phyloP scores from a whole-genome alignment of 2,113 vertebrate genomes.

The Cettia cetti region DNA sequence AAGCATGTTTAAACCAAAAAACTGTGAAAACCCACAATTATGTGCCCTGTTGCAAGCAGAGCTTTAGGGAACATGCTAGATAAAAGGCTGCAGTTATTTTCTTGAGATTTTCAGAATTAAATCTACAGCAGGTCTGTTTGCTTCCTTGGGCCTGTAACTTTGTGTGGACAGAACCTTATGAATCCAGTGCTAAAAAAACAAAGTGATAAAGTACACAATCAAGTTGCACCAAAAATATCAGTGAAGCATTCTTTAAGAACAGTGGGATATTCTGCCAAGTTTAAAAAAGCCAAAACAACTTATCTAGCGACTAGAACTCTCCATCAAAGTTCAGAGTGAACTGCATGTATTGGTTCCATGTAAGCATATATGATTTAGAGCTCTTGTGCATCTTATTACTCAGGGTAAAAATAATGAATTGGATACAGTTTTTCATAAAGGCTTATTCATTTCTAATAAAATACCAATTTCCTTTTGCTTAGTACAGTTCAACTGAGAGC shows the following conservation, averaged over 20 bases:
- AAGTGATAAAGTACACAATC: not conserved
- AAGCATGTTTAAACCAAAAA: not conserved
- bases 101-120: not conserved
- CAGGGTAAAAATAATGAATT: not conserved
- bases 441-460: conserved; percentile 35
- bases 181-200: not conserved
- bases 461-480: conserved; percentile 33
- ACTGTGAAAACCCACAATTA: not conserved
- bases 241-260: not conserved
- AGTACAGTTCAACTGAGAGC: conserved; percentile 19
- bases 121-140: not conserved
- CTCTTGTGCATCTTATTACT: not conserved
- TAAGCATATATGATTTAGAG: not conserved
- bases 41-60: not conserved
- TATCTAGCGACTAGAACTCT: not conserved
- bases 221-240: not conserved
- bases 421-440: conserved; percentile 13
- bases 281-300: not conserved
- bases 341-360: not conserved
- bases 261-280: not conserved
- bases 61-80: not conserved
- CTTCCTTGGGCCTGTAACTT: not conserved
- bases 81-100: not conserved
- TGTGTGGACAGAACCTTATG: not conserved
- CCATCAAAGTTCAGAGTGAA: not conserved